A percentile compares a stretch with the other conserved stretches of the same genome.
Evolutionary conservation across 92 coral and sea anemone species (phyloP).

Genomic region (Scolanthus callimorphus): DNA sequence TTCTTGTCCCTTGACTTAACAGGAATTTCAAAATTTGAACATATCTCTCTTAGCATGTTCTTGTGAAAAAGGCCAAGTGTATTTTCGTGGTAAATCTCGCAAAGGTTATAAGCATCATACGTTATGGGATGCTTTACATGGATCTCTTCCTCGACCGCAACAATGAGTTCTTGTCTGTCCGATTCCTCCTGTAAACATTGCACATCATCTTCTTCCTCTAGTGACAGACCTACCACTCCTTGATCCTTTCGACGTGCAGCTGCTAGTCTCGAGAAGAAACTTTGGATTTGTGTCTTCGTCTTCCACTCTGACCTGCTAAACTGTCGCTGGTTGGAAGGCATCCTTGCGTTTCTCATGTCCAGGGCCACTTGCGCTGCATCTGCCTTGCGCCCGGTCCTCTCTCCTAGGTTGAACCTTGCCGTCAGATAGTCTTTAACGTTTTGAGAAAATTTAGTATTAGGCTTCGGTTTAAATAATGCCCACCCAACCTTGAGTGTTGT

Average conservation of each 20-base stretch:
- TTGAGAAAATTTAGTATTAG: constrained; percentile 49
- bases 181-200: constrained; percentile 42
- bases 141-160: constrained; percentile 14
- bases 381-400: too few relatives aligned
- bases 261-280: constrained; percentile 69
- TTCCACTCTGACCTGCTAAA: constrained; percentile 63
- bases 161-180: constrained; percentile 34
- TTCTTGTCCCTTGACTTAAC: constrained; percentile 52
- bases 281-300: constrained; percentile 50
- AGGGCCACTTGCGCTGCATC: constrained; percentile 47
- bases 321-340: constrained; percentile 30
- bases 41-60: constrained; percentile 37
- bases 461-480: constrained; percentile 59
- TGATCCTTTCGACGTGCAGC: constrained; percentile 58
- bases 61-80: constrained; percentile 29
- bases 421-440: too few relatives aligned
- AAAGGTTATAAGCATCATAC: constrained; percentile 42
- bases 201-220: constrained; percentile 53
- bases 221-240: constrained; percentile 46
- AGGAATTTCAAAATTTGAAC: constrained; percentile 38
- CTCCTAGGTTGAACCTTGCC: too few relatives aligned
- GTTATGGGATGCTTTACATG: constrained; percentile 46
- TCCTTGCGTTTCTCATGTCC: constrained; percentile 56
- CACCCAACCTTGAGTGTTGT: constrained; percentile 48
- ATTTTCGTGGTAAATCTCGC: constrained; percentile 29